phyloP scores from a whole-genome alignment of 2,797 vertebrate species.

The Pangasius krempfi region DNA sequence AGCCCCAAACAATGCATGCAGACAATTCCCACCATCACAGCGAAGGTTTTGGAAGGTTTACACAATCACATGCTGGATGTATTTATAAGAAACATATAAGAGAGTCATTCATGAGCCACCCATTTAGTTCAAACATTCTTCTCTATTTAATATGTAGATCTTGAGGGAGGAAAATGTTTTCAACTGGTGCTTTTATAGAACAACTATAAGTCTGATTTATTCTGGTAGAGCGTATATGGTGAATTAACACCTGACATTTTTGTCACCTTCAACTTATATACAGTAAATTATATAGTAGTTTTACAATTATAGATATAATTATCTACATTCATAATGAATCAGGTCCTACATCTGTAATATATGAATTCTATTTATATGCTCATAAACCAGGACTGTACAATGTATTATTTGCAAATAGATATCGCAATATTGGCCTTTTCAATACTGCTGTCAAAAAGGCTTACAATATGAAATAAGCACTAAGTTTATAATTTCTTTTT shows the following conservation, averaged over 20 bases:
- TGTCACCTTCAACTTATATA: background rate
- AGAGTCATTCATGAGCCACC: background rate
- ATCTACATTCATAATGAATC: background rate
- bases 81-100: background rate
- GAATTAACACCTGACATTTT: background rate
- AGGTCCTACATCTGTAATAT: background rate
- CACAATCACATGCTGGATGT: background rate
- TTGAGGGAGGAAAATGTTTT: background rate
- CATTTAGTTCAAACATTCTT: background rate
- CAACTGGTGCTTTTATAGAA: background rate
- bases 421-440: too few relatives aligned
- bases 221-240: background rate
- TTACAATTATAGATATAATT: background rate
- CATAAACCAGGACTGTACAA: background rate
- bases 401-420: background rate
- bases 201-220: background rate
- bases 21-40: slow-evolving; percentile 5
- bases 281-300: background rate
- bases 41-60: background rate
- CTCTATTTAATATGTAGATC: background rate
- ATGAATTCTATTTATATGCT: background rate
- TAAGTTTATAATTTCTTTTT: too few relatives aligned
- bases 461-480: background rate
- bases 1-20: background rate
- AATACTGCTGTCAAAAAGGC: background rate